A percentile compares a stretch with the other conserved stretches of the same genome.
Evolutionary conservation across 1,140 invertebrate genomes (phyloP).

Genomic region (Temnothorax curvispinosus): DNA sequence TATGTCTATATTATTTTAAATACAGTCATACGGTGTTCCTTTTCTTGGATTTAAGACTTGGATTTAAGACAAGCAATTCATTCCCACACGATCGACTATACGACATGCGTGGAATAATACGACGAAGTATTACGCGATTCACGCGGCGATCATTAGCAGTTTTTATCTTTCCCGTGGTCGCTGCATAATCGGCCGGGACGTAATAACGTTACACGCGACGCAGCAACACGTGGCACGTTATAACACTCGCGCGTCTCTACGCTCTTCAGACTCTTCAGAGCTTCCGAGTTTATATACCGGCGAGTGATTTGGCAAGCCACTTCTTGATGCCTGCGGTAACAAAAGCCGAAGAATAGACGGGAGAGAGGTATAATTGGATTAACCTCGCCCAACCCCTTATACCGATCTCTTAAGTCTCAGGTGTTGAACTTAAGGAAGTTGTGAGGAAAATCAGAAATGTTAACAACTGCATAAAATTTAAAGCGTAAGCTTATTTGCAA

Average conservation of each 20-base stretch:
- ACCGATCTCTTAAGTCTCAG: not conserved
- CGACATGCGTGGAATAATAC: not conserved
- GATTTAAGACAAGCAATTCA: not conserved
- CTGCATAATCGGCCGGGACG: constrained; percentile 11
- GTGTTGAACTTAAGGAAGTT: not conserved
- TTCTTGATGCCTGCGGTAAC: constrained; percentile 44
- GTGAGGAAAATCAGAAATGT: not conserved
- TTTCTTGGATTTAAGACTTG: not conserved
- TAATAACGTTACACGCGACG: constrained; percentile 18
- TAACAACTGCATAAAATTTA: too few species aligned
- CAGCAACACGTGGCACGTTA: constrained; percentile 78
- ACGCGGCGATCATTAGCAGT: not conserved
- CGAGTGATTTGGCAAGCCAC: constrained; percentile 67
- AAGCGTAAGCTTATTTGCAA: too few species aligned
- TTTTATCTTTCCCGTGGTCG: not conserved
- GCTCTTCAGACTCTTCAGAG: not conserved
- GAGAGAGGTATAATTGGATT: constrained; percentile 56
- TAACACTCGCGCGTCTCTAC: constrained; percentile 58
- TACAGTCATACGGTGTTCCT: not conserved
- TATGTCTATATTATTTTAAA: not conserved
- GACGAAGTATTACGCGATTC: not conserved
- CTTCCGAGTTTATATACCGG: not conserved
- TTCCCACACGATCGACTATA: too few species aligned
- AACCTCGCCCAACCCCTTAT: constrained; percentile 26
- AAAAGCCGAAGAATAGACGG: constrained; percentile 37